phyloP scores from a whole-genome alignment of 1,140 invertebrate species.

The Heterodera carotae region DNA sequence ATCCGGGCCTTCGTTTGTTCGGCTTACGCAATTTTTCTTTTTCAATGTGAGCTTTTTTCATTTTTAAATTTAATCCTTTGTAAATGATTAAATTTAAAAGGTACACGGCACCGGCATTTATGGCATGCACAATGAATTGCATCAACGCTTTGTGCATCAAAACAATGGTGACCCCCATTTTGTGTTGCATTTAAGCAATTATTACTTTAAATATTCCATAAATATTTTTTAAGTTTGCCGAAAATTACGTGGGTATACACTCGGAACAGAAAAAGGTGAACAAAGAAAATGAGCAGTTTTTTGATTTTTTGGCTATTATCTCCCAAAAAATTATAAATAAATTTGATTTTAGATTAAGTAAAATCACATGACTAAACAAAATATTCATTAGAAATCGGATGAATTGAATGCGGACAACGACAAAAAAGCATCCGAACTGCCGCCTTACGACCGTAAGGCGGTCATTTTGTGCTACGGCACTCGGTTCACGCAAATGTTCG shows the following conservation, averaged over 20 bases:
- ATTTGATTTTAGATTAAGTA: no score
- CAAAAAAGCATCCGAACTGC: constrained; percentile 13
- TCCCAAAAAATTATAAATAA: no score
- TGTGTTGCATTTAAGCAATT: no score
- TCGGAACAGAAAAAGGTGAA: background rate
- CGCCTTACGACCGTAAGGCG: constrained; percentile 39
- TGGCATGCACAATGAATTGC: constrained; percentile 43
- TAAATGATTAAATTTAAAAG: no score
- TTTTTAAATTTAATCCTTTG: background rate
- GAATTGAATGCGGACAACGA: background rate
- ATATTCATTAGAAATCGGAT: constrained; percentile 4
- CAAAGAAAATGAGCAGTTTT: background rate
- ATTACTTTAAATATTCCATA: background rate
- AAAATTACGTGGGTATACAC: constrained; percentile 41
- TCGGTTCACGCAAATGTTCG: constrained; percentile 51
- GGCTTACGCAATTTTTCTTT: constrained; percentile 2
- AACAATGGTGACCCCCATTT: background rate
- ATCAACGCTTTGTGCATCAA: constrained; percentile 37
- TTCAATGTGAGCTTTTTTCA: constrained; percentile 26
- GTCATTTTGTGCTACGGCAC: constrained; percentile 40
- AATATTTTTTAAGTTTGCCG: constrained; percentile 19
- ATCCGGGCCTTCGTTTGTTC: constrained; percentile 20
- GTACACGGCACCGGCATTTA: constrained; percentile 45
- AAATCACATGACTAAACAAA: background rate
- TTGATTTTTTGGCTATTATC: no score